These are phyloP conservation scores for Cheumatopsyche charites DNA, from an alignment of 1,140 invertebrate genomes.

Conservation along the genomic window DNA sequence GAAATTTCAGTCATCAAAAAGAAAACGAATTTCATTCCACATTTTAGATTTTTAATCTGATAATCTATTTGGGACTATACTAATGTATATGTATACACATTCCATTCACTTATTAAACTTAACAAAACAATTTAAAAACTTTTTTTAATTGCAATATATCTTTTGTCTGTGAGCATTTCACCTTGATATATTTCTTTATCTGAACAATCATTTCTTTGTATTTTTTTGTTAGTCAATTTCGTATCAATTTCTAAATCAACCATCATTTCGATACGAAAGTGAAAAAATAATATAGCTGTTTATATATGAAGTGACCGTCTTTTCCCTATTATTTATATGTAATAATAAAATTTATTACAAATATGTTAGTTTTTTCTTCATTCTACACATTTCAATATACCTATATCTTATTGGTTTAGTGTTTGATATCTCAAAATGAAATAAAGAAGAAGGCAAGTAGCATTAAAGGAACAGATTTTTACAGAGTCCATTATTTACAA, in stretches of 20 bases:
- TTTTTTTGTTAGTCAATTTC: constrained; percentile 9
- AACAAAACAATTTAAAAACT: no score
- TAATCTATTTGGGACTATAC: background rate
- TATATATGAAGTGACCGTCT: background rate
- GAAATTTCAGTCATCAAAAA: no score
- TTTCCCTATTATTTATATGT: constrained; percentile 11
- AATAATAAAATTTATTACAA: constrained; percentile 25
- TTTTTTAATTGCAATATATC: no score
- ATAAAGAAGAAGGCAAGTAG: no score
- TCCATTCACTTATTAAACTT: background rate
- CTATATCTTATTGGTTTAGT: no score
- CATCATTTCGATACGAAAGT: background rate
- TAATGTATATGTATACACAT: constrained; percentile 4
- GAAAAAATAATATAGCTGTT: background rate
- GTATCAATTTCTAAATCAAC: background rate
- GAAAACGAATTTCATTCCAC: background rate
- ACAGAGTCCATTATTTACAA: no score
- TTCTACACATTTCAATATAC: background rate
- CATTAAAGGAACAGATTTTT: no score
- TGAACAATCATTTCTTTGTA: constrained; percentile 9
- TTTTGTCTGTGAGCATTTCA: constrained; percentile 17
- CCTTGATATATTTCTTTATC: background rate
- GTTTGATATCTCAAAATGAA: no score
- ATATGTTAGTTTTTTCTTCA: background rate
- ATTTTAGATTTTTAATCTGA: background rate